These are phyloP conservation scores for Pollenia labialis DNA, from an alignment of 2,888 invertebrate species.

Conservation along the genomic window DNA sequence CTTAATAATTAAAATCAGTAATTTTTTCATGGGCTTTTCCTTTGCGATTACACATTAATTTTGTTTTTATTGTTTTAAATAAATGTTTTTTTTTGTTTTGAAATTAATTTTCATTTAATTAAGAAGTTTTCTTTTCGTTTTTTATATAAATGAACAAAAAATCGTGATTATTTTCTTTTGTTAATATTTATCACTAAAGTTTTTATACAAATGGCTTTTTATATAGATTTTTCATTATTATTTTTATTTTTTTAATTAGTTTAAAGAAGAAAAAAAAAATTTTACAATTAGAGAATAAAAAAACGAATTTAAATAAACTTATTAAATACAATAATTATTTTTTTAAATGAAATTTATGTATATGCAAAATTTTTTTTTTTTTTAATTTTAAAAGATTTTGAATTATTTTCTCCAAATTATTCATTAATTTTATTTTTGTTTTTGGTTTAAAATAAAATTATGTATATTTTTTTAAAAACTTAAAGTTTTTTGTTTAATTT, in stretches of 20 bases:
- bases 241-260: slow-evolving; percentile 27
- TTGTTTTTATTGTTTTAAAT: slow-evolving; percentile 15
- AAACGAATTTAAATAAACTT: slow-evolving; percentile 19
- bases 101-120: slow-evolving; percentile 48
- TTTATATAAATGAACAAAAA: slow-evolving; percentile 64
- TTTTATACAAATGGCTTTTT: slow-evolving; percentile 83
- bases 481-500: slow-evolving; percentile 60
- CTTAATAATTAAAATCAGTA: slow-evolving; percentile 67
- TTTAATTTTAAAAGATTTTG: slow-evolving; percentile 2
- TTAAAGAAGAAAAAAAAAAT: slow-evolving; percentile 60
- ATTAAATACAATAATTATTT: slow-evolving; percentile 21
- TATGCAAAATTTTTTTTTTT: background rate
- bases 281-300: slow-evolving; percentile 72
- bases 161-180: slow-evolving; percentile 63
- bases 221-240: slow-evolving; percentile 63
- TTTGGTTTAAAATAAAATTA: slow-evolving; percentile 34
- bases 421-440: slow-evolving; percentile 18
- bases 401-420: background rate
- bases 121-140: slow-evolving; percentile 41
- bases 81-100: slow-evolving; percentile 34
- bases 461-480: slow-evolving; percentile 53
- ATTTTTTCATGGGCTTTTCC: slow-evolving; percentile 35
- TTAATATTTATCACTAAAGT: slow-evolving; percentile 82
- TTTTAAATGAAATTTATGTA: background rate
- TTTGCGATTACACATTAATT: slow-evolving; percentile 48